These are phyloP conservation scores for Drosophila athabasca DNA, from an alignment of 1,140 invertebrate genomes.

Conservation along the genomic window DNA sequence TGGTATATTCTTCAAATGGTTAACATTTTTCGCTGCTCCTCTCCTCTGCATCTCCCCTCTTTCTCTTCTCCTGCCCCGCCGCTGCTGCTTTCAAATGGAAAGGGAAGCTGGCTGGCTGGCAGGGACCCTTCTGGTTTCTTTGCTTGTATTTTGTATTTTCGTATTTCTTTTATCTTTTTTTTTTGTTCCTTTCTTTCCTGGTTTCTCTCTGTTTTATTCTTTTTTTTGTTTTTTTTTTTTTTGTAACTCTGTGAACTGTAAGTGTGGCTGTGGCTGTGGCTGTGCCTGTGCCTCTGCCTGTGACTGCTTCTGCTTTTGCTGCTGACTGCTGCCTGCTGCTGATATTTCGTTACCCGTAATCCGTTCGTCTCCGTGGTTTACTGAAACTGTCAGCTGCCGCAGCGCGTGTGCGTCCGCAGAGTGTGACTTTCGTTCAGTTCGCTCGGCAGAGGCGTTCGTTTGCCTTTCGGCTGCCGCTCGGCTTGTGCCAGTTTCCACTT, in stretches of 20 bases:
- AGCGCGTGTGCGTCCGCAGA: slow-evolving; percentile 70
- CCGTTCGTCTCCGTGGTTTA: slow-evolving; percentile 83
- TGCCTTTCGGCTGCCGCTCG: background rate
- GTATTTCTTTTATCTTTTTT: background rate
- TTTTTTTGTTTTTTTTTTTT: no score
- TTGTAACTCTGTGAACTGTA: no score
- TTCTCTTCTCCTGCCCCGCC: background rate
- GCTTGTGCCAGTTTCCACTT: slow-evolving; percentile 53
- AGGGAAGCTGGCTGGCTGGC: no score
- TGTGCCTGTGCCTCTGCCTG: background rate
- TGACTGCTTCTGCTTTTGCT: slow-evolving; percentile 7
- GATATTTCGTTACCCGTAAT: slow-evolving; percentile 79
- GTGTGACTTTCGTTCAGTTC: slow-evolving; percentile 79
- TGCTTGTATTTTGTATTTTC: background rate
- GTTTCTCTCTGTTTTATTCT: slow-evolving; percentile 9
- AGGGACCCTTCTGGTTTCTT: background rate
- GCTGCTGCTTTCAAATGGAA: background rate
- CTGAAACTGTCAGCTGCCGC: slow-evolving; percentile 82
- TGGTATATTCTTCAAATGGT: slow-evolving; percentile 13
- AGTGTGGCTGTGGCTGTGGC: background rate
- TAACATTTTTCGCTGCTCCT: slow-evolving; percentile 9
- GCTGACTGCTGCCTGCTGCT: slow-evolving; percentile 13
- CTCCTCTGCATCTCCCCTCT: background rate
- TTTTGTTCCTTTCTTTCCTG: background rate
- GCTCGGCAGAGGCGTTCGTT: slow-evolving; percentile 22